Evolutionary conservation across 2,888 invertebrate genomes (phyloP).

Genomic region (Euzetes globulus): DNA sequence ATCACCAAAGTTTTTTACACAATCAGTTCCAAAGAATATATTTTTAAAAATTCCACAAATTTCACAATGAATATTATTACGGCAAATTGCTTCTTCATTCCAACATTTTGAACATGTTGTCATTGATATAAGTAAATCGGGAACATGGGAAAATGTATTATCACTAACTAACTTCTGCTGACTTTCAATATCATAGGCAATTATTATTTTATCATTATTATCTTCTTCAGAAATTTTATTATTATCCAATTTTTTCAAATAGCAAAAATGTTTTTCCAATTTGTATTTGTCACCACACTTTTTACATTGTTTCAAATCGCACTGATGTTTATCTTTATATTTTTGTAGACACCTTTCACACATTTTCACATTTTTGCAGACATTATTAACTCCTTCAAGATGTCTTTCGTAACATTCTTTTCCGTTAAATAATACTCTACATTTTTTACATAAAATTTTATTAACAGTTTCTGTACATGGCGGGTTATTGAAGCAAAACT

Average conservation of each 20-base stretch:
- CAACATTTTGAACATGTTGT: slow-evolving; percentile 3
- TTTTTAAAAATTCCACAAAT: background rate
- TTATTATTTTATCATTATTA: background rate
- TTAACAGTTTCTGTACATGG: background rate
- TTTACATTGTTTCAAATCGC: background rate
- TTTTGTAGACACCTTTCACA: background rate
- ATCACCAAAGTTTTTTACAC: slow-evolving; percentile 20
- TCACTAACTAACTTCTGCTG: background rate
- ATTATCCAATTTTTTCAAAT: background rate
- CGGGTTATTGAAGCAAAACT: background rate
- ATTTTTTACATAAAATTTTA: background rate
- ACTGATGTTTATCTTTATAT: background rate
- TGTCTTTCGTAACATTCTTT: background rate
- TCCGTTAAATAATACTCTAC: background rate
- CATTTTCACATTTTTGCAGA: slow-evolving; percentile 5
- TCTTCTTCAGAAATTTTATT: background rate
- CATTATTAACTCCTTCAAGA: background rate
- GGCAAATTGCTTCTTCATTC: background rate
- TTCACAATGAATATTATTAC: background rate
- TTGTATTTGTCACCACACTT: background rate
- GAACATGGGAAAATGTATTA: background rate
- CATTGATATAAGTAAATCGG: slow-evolving; percentile 4
- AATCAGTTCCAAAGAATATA: background rate
- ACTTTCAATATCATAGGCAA: slow-evolving; percentile 14
- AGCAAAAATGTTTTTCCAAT: slow-evolving; percentile 12